Base-by-base conservation (phyloP, 2,888 invertebrate species). In the Melanostoma mellinum region DNA sequence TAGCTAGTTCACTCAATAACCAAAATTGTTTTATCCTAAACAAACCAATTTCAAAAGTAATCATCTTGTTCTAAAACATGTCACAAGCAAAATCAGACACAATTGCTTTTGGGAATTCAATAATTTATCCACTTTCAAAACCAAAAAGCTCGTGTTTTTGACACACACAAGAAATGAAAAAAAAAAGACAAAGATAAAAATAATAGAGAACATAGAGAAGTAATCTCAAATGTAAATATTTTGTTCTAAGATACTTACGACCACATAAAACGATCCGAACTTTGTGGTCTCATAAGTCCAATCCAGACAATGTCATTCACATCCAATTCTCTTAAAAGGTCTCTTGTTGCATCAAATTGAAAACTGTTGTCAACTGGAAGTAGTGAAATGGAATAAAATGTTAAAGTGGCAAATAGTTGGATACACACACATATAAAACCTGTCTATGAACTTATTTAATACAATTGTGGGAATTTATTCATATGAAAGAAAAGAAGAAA, bases 261-360 rank as follows among this genome's bases (percentile, higher is more conserved):
- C 96, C 96, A 96, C 87, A 94, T 93, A 89, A 95, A 96, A 85
- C 94, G 94, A 73, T 94, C 94, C 86, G 94, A 94, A 73, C 94
- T 94, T 87, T 94, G 93, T 87, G 94, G 94, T 87, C 94, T 94
- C 88, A 95, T 95, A 86, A 96, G 92, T 78, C 96, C 96, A 87
- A 96, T 95, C 96, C 96, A 96, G 80, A 96, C 95, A 68, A 94
- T 94, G 89, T 94, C 95, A 50, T 94, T 93, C 81, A 96, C 95
- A 89, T 96, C 95, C 91, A 96, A 90, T 89, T 95, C 95, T 89
- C 95, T 95, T 85, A 96, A 93, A 89, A 95, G 95, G 36, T 95
- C 95, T 85, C 95, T 92, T 68, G 95, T 94, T 48, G 95, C 95
- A 89, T 96, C 96, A 89, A 95, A 96, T 91, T 96, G 95, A 48